Base-by-base conservation (phyloP, 2,888 invertebrate genomes). In the Balanococcus diminutus region DNA sequence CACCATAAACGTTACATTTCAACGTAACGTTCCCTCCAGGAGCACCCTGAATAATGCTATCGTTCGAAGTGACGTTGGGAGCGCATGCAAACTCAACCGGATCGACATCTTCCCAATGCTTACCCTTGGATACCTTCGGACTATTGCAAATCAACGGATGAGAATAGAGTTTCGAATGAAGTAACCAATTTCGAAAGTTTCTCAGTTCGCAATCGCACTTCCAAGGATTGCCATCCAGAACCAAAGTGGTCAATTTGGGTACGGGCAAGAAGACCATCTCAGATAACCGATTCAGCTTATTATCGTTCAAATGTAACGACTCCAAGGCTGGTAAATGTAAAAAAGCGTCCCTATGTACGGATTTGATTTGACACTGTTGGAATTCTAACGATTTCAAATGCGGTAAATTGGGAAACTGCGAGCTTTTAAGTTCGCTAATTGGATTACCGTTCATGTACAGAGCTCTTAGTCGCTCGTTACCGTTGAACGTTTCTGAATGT, bases 181-280 rank as follows among this genome's bases (percentile, higher is more conserved):
- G 92, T 89, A 96, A 94, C 96, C 96, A 96, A 88, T 93, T 93
- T 87, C 96, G 93, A 88, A 97, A 95, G 87, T 94, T 94, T 84
- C 96, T 92, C 87, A 97, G 90, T 87, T 94, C 93, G 90, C 97
- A 97, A 90, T 97, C 96, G 90, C 97, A 97, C 89, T 93, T 92
- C 97, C 97, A 97, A 5, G 95, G 96, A 90, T 97, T 97, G 39
- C 95, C 95, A 87, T 96, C 95, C 84, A 97, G 90, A 14, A 94
- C 93, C 42, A 97, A 91, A 1, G 95, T 95, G 90, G 96, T 96
- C 87, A 91, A 88, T 94, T 84, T 94, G 56, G 93, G 92, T 89
- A 96, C 92, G 87, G 94, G 94, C 90, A 94, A 91, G 88, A 95
- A 93, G 2, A 93, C 92, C 82, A 92, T 91, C 87, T 93, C 93